Base-by-base conservation (phyloP, 2,113 vertebrate species). In the Leptosomus discolor region DNA sequence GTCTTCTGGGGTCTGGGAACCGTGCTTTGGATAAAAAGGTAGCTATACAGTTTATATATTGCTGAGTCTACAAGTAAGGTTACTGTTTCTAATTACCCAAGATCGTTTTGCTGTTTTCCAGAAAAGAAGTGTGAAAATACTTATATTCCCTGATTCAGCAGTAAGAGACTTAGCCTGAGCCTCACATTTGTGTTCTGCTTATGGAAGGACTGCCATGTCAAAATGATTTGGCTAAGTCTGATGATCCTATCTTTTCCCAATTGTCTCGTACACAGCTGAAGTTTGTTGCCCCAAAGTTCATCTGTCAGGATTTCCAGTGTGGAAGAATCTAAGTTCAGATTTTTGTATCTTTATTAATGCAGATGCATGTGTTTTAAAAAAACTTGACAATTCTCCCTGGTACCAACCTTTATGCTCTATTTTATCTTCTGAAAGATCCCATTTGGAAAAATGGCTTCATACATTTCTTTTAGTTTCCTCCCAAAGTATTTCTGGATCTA, bases 41-140 rank as follows among this genome's bases (percentile, higher is more conserved):
- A 75, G 64, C 57, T 94, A 36, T 8, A 50, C 68, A 82, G 29
- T 69, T 87, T 76, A 87, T 53, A 46, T 27, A 69, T 70, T 94
- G 95, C 97, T 95, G 94, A 97, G 69, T 90, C 89, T 76, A 95
- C 84, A 90, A 92, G 91, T 86, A 74, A 64, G 39, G 20, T 53
- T 87, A 79, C 86, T 95, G 86, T 92, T 97, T 94, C 86, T 65
- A 95, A 97, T 96, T 90, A 96, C 41, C 24, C 18, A 46, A 46
- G 41, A 70, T 46, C 2, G 0, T 82, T 87, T 78, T 76, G 61
- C 85, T 81, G 75, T 88, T 94, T 79, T 94, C 84, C 84, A 91
- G 86, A 89, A 81, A 92, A 86, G 63, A 71, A 82, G 77, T 94
- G 84, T 95, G 89, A 94, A 94, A 97, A 87, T 69, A 87, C 53